These are phyloP conservation scores for Heterohyrax brucei DNA, from an alignment of 2,797 vertebrate genomes.

Conservation along the genomic window DNA sequence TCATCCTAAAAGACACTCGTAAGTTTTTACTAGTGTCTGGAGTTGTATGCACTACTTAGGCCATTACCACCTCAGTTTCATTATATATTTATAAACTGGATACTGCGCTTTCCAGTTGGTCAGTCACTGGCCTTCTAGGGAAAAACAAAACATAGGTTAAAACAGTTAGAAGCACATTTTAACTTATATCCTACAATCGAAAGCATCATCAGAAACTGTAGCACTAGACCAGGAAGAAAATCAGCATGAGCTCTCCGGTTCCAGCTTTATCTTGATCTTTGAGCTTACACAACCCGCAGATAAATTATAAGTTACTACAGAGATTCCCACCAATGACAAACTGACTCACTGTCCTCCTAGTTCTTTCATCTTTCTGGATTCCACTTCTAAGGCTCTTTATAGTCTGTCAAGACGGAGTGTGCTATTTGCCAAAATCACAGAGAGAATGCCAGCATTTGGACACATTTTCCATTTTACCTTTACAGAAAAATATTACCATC, in stretches of 20 bases:
- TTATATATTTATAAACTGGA: not conserved
- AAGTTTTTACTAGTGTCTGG: not conserved
- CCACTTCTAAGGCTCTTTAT: slow-evolving; percentile 73
- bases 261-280: slow-evolving; percentile 77
- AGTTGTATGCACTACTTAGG: not conserved
- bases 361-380: slow-evolving; percentile 80
- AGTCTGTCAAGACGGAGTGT: slow-evolving; percentile 49
- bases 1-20: not conserved
- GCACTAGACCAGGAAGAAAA: not conserved
- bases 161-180: slow-evolving; percentile 5
- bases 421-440: slow-evolving; percentile 51
- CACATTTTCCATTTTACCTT: slow-evolving; percentile 73
- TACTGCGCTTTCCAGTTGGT: not conserved
- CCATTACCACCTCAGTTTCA: rapidly evolving
- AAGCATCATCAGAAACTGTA: not conserved
- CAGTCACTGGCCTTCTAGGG: not conserved
- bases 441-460: slow-evolving; percentile 21
- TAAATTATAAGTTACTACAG: slow-evolving; percentile 83
- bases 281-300: slow-evolving; percentile 70
- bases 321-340: slow-evolving; percentile 80
- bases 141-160: not conserved
- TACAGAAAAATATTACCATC: not conserved
- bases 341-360: slow-evolving; percentile 73
- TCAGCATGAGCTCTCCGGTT: not conserved
- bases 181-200: not conserved